Conservation (phyloP, 2,888 invertebrate genomes). For the Heliconius hortense region DNA sequence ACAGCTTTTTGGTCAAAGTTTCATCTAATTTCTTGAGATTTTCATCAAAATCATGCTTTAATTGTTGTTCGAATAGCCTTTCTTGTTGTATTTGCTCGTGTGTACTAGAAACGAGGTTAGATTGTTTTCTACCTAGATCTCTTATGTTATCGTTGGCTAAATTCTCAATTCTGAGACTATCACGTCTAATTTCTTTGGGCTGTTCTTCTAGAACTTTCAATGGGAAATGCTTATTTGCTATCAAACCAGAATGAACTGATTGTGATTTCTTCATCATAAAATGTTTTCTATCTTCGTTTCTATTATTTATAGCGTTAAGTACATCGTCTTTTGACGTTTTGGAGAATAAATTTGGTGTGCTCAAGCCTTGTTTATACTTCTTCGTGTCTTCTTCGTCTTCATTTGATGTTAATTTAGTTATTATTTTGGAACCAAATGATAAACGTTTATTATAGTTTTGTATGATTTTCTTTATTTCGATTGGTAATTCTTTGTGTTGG, state of each 20-base stretch:
- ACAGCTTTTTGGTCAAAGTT: constrained; percentile 50
- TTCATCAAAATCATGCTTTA: constrained; percentile 75
- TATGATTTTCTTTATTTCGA: constrained; percentile 88
- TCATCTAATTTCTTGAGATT: constrained; percentile 67
- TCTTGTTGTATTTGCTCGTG: constrained; percentile 87
- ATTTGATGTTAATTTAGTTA: constrained; percentile 65
- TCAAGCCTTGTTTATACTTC: constrained; percentile 66
- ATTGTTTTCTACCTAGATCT: constrained; percentile 59
- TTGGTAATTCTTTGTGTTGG: constrained; percentile 86
- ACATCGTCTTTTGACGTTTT: constrained; percentile 63
- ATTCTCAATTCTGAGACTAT: constrained; percentile 63
- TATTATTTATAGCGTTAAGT: constrained; percentile 51
- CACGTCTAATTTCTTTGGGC: constrained; percentile 66
- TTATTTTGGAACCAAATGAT: constrained; percentile 72
- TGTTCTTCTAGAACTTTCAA: constrained; percentile 79
- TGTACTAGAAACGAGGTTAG: constrained; percentile 84
- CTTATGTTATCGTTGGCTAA: constrained; percentile 67
- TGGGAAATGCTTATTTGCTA: constrained; percentile 66
- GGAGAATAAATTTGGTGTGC: constrained; percentile 72
- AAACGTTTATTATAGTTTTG: constrained; percentile 80
- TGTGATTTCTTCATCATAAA: constrained; percentile 72
- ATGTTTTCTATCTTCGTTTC: constrained; percentile 54
- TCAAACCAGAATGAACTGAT: constrained; percentile 72
- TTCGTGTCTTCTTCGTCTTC: constrained; percentile 66
- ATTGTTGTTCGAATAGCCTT: constrained; percentile 73